Evolutionary conservation across 1,140 invertebrate species (phyloP).

Genomic region (Trichoplusia ni): DNA sequence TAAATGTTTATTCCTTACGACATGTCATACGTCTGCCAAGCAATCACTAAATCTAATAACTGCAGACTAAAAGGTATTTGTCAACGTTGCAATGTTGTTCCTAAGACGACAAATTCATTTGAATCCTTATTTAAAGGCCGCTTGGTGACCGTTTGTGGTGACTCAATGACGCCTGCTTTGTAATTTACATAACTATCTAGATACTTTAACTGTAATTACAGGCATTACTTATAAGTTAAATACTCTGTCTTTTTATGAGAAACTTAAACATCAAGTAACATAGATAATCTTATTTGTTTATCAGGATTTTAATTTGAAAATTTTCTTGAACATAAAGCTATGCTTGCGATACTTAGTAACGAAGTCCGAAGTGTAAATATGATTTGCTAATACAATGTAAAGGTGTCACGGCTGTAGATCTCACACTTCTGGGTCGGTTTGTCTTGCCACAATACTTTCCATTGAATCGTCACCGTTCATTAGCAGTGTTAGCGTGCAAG

Average conservation of each 20-base stretch:
- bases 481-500: conserved; percentile 7
- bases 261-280: too few relatives aligned
- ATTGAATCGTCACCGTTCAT: background rate
- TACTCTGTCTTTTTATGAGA: background rate
- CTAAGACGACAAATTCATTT: background rate
- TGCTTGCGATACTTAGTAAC: background rate
- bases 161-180: conserved; percentile 11
- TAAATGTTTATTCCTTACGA: too few relatives aligned
- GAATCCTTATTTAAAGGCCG: background rate
- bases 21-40: background rate
- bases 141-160: background rate
- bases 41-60: too few relatives aligned
- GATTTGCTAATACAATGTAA: conserved; percentile 1
- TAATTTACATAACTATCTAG: conserved; percentile 25
- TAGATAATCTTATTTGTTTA: background rate
- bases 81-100: too few relatives aligned
- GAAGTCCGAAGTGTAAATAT: background rate
- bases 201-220: background rate
- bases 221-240: background rate
- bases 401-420: background rate
- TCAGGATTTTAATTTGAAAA: background rate
- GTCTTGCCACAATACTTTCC: background rate
- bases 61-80: too few relatives aligned
- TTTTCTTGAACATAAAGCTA: background rate
- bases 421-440: background rate